Percentiles rank a stretch among this genome's conserved stretches.
Evolutionary conservation across 2,888 invertebrate species (phyloP).

Genomic region (Lithophane socia): DNA sequence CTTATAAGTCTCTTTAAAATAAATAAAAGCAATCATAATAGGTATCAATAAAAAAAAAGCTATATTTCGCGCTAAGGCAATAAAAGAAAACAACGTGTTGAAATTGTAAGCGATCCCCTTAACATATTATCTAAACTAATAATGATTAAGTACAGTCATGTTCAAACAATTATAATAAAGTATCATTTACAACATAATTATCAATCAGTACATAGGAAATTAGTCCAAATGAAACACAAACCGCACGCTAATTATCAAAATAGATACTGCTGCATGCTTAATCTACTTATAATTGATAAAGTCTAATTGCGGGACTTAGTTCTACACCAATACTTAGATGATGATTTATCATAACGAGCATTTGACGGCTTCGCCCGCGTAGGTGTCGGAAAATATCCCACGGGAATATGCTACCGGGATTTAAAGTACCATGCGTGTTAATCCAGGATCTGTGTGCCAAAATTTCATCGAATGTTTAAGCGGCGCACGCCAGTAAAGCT

Average conservation of each 20-base stretch:
- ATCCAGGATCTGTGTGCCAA: no score
- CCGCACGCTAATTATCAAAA: constrained; percentile 10
- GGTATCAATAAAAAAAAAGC: not conserved
- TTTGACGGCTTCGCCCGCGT: no score
- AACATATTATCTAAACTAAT: not conserved
- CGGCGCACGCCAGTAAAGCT: no score
- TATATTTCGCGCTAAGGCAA: not conserved
- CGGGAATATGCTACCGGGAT: no score
- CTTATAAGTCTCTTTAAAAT: not conserved
- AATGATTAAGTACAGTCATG: not conserved
- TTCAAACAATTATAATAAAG: not conserved
- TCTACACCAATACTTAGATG: not conserved
- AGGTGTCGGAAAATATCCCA: no score
- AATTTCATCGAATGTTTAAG: no score
- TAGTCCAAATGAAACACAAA: constrained; percentile 27
- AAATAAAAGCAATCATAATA: not conserved
- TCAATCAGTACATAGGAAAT: constrained; percentile 15
- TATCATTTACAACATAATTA: not conserved
- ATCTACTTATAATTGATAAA: not conserved
- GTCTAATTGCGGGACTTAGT: not conserved
- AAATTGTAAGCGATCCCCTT: not conserved
- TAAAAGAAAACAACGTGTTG: not conserved
- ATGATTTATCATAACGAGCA: not conserved
- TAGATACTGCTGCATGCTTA: constrained; percentile 1
- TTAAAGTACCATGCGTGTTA: no score